Evolutionary conservation across 1,140 invertebrate genomes (phyloP).

Genomic region (Brachionus rubens): DNA sequence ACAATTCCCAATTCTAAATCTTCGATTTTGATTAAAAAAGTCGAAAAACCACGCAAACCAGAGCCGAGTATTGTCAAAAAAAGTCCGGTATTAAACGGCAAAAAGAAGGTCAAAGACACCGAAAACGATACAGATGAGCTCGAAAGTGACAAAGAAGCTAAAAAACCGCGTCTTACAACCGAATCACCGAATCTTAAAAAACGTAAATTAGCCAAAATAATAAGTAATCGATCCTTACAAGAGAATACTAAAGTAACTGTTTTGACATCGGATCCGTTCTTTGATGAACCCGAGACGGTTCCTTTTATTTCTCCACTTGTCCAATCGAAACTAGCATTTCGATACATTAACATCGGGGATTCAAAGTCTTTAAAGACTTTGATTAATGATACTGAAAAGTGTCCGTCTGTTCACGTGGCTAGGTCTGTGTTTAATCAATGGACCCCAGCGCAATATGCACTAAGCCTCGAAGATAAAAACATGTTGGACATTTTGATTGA

Average conservation of each 20-base stretch:
- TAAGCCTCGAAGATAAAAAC: slow-evolving; percentile 54
- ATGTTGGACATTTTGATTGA: slow-evolving; percentile 54
- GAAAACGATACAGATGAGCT: slow-evolving; percentile 23
- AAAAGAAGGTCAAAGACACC: background rate
- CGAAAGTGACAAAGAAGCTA: background rate
- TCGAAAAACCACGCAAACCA: background rate
- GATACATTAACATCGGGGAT: slow-evolving; percentile 58
- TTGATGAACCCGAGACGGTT: slow-evolving; percentile 58
- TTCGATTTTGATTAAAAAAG: slow-evolving; percentile 2
- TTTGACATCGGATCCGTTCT: slow-evolving; percentile 61
- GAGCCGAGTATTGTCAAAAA: background rate
- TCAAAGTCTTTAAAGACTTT: slow-evolving; percentile 54
- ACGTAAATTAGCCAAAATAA: background rate
- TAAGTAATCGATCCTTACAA: slow-evolving; percentile 47
- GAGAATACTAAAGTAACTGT: slow-evolving; percentile 54
- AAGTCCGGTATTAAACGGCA: background rate
- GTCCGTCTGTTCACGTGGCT: slow-evolving; percentile 51
- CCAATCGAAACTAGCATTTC: slow-evolving; percentile 59
- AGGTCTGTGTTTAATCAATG: slow-evolving; percentile 47
- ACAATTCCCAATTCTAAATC: background rate
- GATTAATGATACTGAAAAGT: slow-evolving; percentile 55
- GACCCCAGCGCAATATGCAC: slow-evolving; percentile 56
- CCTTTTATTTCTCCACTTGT: slow-evolving; percentile 61
- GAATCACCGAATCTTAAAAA: slow-evolving; percentile 17
- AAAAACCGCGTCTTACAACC: background rate